Conservation (phyloP, 2,888 invertebrate species). For the Hirtodrosophila alboralis region DNA sequence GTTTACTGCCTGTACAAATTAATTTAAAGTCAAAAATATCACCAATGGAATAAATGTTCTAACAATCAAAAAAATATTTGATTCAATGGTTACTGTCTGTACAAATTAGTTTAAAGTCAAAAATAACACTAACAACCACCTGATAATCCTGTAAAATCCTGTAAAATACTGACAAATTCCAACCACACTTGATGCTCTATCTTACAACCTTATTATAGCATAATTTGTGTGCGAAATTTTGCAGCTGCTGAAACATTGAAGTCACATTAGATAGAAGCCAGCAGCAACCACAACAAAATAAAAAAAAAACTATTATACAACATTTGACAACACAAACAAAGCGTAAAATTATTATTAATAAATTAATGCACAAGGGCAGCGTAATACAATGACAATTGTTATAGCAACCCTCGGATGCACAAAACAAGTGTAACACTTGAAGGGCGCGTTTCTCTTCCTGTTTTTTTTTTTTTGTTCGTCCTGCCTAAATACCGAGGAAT, state of each 20-base stretch:
- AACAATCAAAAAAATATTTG: slow-evolving; percentile 3
- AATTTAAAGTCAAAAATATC: slow-evolving; percentile 8
- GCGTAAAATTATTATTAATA: slow-evolving; percentile 80
- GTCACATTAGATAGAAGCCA: slow-evolving; percentile 43
- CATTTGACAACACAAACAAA: slow-evolving; percentile 72
- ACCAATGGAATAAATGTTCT: too few relatives aligned
- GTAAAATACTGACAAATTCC: slow-evolving; percentile 7
- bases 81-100: not conserved
- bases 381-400: slow-evolving; percentile 59
- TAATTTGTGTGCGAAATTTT: slow-evolving; percentile 58
- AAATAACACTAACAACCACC: slow-evolving; percentile 53
- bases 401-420: slow-evolving; percentile 52
- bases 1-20: not conserved
- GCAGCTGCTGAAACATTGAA: slow-evolving; percentile 60
- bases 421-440: slow-evolving; percentile 64
- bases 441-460: slow-evolving; percentile 9
- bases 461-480: not conserved
- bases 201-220: slow-evolving; percentile 20
- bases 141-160: slow-evolving; percentile 67
- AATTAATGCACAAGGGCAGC: slow-evolving; percentile 41
- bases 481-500: slow-evolving; percentile 75
- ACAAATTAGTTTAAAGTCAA: slow-evolving; percentile 8
- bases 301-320: slow-evolving; percentile 49
- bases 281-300: slow-evolving; percentile 5
- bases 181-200: slow-evolving; percentile 47